Base-by-base conservation (phyloP, 2,113 vertebrate species). In the Scomber japonicus region DNA sequence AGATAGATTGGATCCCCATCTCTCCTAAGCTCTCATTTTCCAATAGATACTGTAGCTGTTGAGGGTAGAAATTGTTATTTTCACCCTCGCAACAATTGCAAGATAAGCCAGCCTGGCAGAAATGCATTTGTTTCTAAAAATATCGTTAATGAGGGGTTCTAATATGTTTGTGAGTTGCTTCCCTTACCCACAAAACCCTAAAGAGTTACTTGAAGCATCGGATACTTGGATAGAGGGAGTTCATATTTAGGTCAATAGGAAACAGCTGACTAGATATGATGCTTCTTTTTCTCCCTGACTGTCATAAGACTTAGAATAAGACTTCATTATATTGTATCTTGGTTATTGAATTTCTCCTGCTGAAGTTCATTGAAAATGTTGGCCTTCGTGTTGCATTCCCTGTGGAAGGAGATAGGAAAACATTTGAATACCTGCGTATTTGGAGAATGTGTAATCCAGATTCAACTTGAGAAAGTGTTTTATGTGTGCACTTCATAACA, bases 111-210 rank as follows among this genome's bases (percentile, higher is more conserved):
- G 56, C 11, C 71, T 80, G 60, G 67, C 72, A 76, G 51, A 82
- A 82, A 68, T 75, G 19, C 14, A 48, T 90, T 80, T 90, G 87
- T 84, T 84, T 72, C 86, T 88, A 91, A 91, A 94, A 92, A 92
- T 93, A 92, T 19, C 27, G 78, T 86, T 91, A 91, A 92, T 93
- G 86, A 93, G 76, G 62, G 62, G 78, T 88, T 90, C 56, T 75
- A 71, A 82, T 89, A 74, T 83, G 65, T 90, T 82, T 88, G 67
- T 49, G 55, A 56, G 66, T 68, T 83, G 54, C 81, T 74, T 82
- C 56, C 8, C 46, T 64, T 79, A 59, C 51, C 76, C 66, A 69
- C 85, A 75, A 73, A 88, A 78, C 78, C 71, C 67, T 61, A 49
- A 72, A 80, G 71, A 82, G 72, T 90, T 59, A 68, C 71, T 81